These are phyloP conservation scores for Panopea generosa DNA, from an alignment of 2,888 invertebrate genomes.

Conservation along the genomic window DNA sequence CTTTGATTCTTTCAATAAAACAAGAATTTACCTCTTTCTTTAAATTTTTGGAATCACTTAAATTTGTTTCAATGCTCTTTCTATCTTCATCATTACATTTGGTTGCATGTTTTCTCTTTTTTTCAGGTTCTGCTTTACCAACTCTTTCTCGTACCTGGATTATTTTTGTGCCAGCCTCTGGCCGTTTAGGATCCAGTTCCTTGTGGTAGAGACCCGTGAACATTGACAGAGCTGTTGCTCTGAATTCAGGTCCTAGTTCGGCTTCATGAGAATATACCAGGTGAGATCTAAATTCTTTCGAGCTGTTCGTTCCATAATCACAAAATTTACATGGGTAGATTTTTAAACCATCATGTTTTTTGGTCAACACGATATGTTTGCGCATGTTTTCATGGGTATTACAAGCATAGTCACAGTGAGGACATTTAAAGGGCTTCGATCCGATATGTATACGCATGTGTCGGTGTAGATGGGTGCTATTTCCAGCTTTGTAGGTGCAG, in stretches of 20 bases:
- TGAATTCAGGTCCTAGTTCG: conserved; percentile 63
- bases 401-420: conserved; percentile 89
- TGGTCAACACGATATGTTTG: conserved; percentile 93
- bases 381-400: conserved; percentile 92
- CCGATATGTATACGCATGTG: conserved; percentile 85
- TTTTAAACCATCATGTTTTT: conserved; percentile 91
- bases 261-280: conserved; percentile 87
- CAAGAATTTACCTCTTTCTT: neutral
- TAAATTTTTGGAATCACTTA: neutral
- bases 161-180: conserved; percentile 76
- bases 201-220: conserved; percentile 77
- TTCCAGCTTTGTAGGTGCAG: conserved; percentile 83
- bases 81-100: neutral
- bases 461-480: conserved; percentile 81
- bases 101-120: neutral
- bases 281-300: conserved; percentile 90
- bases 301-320: conserved; percentile 88
- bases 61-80: neutral
- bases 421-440: conserved; percentile 84
- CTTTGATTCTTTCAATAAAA: neutral
- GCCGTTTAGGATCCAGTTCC: conserved; percentile 72
- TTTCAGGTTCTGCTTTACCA: conserved; percentile 16
- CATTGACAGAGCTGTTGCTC: conserved; percentile 71
- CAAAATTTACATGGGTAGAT: conserved; percentile 93
- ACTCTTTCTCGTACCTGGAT: conserved; percentile 74